Evolutionary conservation across 2,113 vertebrate species (phyloP).

Genomic region (Parus major): DNA sequence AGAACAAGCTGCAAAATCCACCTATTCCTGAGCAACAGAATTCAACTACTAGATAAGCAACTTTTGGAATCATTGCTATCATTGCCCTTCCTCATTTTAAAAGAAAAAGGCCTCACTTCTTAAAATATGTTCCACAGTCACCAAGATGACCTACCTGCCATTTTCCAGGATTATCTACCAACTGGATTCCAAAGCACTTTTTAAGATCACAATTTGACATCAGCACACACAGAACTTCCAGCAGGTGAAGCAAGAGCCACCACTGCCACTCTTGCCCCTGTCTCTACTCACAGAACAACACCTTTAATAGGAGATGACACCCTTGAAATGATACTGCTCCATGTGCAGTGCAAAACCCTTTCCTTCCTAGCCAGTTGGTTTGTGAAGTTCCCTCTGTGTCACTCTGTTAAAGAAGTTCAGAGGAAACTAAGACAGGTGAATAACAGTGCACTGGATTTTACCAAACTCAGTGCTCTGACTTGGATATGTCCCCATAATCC

Average conservation of each 20-base stretch:
- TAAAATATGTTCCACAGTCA: neutral
- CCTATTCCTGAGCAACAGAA: neutral
- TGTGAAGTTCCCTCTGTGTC: neutral
- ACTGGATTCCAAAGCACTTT: neutral
- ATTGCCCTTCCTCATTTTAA: neutral
- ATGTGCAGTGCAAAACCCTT: neutral
- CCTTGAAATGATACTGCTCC: neutral
- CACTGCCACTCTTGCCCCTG: neutral
- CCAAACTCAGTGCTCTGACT: neutral
- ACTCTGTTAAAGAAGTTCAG: neutral
- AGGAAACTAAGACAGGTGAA: neutral
- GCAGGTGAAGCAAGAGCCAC: neutral
- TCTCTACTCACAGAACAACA: neutral
- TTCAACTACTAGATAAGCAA: neutral
- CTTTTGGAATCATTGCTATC: neutral
- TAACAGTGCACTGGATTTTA: neutral
- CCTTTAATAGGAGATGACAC: neutral
- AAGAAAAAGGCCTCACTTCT: neutral
- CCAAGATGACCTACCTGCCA: neutral
- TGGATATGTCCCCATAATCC: neutral
- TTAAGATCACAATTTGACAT: neutral
- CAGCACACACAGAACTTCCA: accelerated
- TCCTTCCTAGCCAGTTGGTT: neutral
- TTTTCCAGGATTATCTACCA: neutral
- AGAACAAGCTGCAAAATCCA: neutral